phyloP scores from a whole-genome alignment of 2,113 vertebrate species.

The Passer montanus region DNA sequence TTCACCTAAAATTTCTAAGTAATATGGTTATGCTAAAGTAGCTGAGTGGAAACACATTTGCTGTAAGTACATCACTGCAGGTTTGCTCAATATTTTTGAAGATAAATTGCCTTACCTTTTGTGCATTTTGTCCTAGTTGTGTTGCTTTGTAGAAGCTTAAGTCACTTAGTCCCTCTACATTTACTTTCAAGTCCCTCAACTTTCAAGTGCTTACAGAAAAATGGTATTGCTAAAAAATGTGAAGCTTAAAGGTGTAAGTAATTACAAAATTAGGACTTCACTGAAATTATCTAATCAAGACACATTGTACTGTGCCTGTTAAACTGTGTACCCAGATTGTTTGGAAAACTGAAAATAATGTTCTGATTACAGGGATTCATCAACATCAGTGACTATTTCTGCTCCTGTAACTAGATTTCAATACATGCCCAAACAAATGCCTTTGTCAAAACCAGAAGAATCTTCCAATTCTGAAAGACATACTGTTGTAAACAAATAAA shows the following conservation, averaged over 20 bases:
- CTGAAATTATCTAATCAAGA: neutral
- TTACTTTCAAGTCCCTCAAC: neutral
- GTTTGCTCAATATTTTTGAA: neutral
- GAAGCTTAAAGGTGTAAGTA: neutral
- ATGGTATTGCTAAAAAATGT: neutral
- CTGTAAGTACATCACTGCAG: neutral
- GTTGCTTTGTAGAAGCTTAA: neutral
- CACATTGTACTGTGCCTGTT: neutral
- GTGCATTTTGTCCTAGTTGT: neutral
- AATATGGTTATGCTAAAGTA: neutral
- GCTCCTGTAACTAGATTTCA: neutral
- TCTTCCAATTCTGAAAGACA: neutral
- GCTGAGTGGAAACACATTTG: neutral
- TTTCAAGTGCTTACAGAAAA: neutral
- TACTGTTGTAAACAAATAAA: conserved; percentile 17
- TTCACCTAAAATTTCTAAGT: neutral
- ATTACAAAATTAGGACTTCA: neutral
- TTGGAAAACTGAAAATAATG: neutral
- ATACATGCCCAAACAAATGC: neutral
- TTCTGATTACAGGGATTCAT: neutral
- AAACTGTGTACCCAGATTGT: neutral
- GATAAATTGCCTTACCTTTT: neutral
- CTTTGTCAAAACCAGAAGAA: neutral
- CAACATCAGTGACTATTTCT: neutral
- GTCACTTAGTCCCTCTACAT: neutral